Conservation (phyloP, 2,797 vertebrate genomes). For the Gymnopithys bicolor region DNA sequence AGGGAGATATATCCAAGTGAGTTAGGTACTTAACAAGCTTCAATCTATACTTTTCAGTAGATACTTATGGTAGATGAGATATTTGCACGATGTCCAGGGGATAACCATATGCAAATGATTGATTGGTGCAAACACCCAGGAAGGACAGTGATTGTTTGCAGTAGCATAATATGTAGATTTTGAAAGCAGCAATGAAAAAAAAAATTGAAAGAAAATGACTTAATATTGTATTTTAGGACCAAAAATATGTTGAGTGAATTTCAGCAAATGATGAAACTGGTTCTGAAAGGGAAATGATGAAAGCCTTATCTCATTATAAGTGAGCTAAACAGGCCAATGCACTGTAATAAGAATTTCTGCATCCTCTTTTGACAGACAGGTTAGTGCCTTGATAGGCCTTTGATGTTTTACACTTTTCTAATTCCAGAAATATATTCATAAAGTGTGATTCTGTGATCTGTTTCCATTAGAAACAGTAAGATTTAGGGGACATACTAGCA, state of each 20-base stretch:
- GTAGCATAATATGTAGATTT: neutral
- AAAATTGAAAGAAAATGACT: neutral
- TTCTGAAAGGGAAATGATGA: slow-evolving; percentile 31
- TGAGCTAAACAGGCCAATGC: slow-evolving; percentile 35
- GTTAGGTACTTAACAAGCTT: neutral
- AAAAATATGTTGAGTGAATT: neutral
- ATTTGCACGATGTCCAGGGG: neutral
- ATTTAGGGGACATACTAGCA: neutral
- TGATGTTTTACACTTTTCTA: slow-evolving; percentile 18
- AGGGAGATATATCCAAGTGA: neutral
- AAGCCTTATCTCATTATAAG: slow-evolving; percentile 22
- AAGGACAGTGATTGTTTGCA: neutral
- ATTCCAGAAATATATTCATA: neutral
- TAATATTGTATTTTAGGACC: neutral
- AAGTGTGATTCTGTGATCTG: neutral
- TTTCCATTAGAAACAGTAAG: slow-evolving; percentile 2
- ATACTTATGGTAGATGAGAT: neutral
- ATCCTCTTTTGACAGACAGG: neutral
- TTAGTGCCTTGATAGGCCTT: slow-evolving; percentile 3
- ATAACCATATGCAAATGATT: neutral
- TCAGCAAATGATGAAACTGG: slow-evolving; percentile 3
- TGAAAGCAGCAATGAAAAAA: neutral
- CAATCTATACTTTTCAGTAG: neutral
- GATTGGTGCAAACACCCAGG: neutral
- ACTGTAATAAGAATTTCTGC: slow-evolving; percentile 4